These are phyloP conservation scores for Pachycephus smyrnensis DNA, from an alignment of 2,888 invertebrate genomes.

Conservation along the genomic window DNA sequence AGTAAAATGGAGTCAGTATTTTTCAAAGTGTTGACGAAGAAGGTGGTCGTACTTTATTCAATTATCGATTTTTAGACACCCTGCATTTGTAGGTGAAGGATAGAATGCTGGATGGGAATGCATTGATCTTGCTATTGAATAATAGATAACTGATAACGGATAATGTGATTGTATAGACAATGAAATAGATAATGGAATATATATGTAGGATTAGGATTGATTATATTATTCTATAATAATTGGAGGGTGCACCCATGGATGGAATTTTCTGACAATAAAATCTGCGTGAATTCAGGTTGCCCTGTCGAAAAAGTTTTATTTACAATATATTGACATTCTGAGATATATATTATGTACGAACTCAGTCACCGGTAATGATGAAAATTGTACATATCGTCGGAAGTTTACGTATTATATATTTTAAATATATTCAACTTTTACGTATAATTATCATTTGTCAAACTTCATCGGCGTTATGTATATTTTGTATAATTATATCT, in stretches of 20 bases:
- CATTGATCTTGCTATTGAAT: background rate
- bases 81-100: background rate
- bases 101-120: background rate
- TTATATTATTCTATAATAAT: no score
- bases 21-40: background rate
- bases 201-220: no score
- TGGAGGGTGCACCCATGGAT: no score
- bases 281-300: constrained; percentile 7
- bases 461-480: background rate
- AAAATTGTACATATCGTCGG: constrained; percentile 39
- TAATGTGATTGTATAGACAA: no score
- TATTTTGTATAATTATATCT: background rate
- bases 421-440: constrained; percentile 49
- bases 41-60: background rate
- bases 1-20: background rate
- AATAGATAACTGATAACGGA: background rate
- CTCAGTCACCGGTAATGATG: constrained; percentile 49
- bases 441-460: constrained; percentile 11
- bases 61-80: background rate
- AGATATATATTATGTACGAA: constrained; percentile 34
- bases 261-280: background rate
- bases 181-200: no score
- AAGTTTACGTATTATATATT: constrained; percentile 44
- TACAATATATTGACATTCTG: constrained; percentile 55
- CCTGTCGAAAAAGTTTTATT: constrained; percentile 50